A percentile compares a stretch with the other conserved stretches of the same genome.
Conservation (phyloP, 2,888 invertebrate genomes). For the Monopis laevigella region DNA sequence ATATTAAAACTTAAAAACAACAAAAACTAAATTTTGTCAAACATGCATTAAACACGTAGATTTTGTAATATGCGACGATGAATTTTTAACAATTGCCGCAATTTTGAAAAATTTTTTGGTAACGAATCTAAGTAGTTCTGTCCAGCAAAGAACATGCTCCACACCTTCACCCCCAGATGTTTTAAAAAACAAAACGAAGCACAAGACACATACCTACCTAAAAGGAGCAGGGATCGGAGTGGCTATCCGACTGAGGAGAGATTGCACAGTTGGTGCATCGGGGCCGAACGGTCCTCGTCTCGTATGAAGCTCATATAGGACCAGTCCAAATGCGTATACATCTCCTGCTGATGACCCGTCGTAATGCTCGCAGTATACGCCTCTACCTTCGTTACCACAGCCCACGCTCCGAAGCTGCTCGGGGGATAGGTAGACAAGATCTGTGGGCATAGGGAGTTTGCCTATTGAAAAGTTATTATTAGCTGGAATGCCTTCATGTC, state of each 20-base stretch:
- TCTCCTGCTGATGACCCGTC: conserved; percentile 80
- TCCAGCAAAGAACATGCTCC: no score
- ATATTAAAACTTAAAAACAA: no score
- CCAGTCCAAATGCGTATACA: conserved; percentile 86
- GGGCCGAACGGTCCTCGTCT: conserved; percentile 87
- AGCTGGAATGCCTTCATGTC: no score
- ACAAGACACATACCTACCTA: conserved; percentile 59
- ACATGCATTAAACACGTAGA: no score
- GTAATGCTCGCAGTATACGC: conserved; percentile 34
- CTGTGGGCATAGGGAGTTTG: conserved; percentile 56
- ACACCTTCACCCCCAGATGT: no score
- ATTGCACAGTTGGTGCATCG: conserved; percentile 72
- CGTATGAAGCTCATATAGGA: conserved; percentile 88
- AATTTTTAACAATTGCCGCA: no score
- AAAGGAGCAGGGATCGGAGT: conserved; percentile 46
- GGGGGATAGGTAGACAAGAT: conserved; percentile 82
- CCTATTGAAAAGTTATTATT: no score
- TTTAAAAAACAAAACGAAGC: no score
- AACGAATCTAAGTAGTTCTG: no score
- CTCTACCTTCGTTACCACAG: conserved; percentile 36
- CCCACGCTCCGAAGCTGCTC: conserved; percentile 72
- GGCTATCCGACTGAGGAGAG: conserved; percentile 69
- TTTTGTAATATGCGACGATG: no score
- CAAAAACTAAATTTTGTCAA: no score
- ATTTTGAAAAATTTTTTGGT: no score